Evolutionary conservation across 2,113 vertebrate species (phyloP), one percentile per base, ranked within the genome.

Genomic region (Chloroceryle aenea): DNA sequence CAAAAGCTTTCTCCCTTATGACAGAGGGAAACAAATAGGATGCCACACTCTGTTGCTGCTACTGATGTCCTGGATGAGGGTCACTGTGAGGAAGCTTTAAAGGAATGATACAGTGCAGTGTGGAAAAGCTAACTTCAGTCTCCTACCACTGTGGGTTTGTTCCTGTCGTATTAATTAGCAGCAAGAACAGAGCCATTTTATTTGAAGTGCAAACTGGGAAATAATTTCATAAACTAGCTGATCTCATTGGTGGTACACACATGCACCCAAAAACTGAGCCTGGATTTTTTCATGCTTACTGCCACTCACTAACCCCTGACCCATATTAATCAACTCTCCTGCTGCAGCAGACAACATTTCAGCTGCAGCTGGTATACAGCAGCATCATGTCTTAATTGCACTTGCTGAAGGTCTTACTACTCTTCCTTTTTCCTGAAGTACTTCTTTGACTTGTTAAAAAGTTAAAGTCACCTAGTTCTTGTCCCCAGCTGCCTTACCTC

Each of bases 1-100:
- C 64, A 86, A 92, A 74, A 89, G 25, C 53, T 80, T 92, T 94
- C 78, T 87, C 62, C 63, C 47, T 58, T 62, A 78, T 64, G 68
- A 55, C 81, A 88, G n/a, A 77, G 36, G 32, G 83, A 96, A 93
- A 86, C 25, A 91, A 86, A 95, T 38, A 69, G 59, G 38, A 48
- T 64, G 12, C 40, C 42, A 22, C 10, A 3, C 14, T 73, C 56
- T 59, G 8, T 47, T 79, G 32, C 83, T 79, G 29, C 48, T 64
- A 9, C 50, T 78, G 53, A 55, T 93, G 72, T n/a, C 68, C 58
- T 79, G 73, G 48, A 69, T 73, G 71, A 85, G 52, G 29, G 82
- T 82, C 67, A 30, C n/a, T 45, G 29, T 71, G 50, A 75, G 47
- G 32, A 4, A 83, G 45, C 40, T 56, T 86, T 86, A 59, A 88